Evolutionary conservation across 2,113 vertebrate genomes (phyloP), one percentile per base, ranked within the genome.

Genomic region (Holacanthus passer): DNA sequence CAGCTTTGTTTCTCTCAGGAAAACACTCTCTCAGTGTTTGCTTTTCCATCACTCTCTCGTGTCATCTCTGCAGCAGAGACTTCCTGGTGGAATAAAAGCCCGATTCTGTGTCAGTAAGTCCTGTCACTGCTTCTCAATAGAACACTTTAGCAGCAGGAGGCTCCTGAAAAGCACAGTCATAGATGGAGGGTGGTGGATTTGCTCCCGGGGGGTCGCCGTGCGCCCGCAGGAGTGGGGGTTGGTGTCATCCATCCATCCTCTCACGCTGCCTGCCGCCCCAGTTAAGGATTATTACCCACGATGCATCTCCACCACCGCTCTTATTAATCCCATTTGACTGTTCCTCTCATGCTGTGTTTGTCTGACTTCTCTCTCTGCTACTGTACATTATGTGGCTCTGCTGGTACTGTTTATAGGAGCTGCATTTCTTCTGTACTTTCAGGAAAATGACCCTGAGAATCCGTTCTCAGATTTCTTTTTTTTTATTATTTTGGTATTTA

Each of bases 261-360:
- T 64, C 39, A 37, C 11, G 0, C 59, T 20, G 19, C 66, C 48
- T 16, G 31, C 77, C 87, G 70, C 31, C 64, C 72, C 43, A 84
- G 77, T 56, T 91, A 59, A 66, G 77, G 86, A 89, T 92, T 91
- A 93, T 81, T 87, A 87, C 79, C 79, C 84, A 80, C n/a, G 13
- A 86, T 86, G 84, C 83, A 89, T 79, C 83, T 73, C 74, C 73
- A 79, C 64, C 68, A 19, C 66, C 64, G 50, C 77, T 80, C 35
- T 62, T 60, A 63, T 77, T 87, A 93, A 91, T 93, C 89, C 70
- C 68, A 66, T 67, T 73, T 65, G 56, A 69, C 68, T n/a, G 37
- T 29, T 50, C 66, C 64, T 68, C 47, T 72, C 63, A 70, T 65
- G 43, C 50, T 10, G 20, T 37, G 9, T 32, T 0, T 60, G 59